These are phyloP conservation scores for Drosophila cracens DNA, from an alignment of 2,888 invertebrate genomes.

Conservation along the genomic window DNA sequence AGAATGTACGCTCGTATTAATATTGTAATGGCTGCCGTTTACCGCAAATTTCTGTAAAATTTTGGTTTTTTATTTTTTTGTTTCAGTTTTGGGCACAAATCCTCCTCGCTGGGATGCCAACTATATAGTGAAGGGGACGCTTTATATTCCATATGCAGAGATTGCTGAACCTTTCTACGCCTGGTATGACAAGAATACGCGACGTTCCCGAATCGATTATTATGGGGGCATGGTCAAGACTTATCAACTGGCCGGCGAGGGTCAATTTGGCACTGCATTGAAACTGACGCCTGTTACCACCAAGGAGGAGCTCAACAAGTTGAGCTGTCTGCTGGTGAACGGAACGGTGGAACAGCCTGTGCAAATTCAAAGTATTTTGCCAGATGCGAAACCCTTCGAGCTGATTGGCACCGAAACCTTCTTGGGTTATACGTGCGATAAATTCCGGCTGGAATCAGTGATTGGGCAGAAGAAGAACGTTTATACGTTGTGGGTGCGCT, in stretches of 20 bases:
- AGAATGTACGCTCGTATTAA: not conserved
- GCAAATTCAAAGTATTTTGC: constrained; percentile 91
- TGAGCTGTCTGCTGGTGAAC: constrained; percentile 93
- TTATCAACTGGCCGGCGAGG: constrained; percentile 89
- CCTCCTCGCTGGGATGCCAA: constrained; percentile 89
- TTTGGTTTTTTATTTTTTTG: constrained; percentile 2
- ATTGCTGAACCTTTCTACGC: constrained; percentile 95
- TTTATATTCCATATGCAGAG: constrained; percentile 97
- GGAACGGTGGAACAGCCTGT: constrained; percentile 88
- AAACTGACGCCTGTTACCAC: constrained; percentile 95
- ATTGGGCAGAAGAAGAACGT: constrained; percentile 93
- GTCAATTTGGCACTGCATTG: constrained; percentile 89
- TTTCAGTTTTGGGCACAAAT: constrained; percentile 79
- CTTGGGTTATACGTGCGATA: constrained; percentile 89
- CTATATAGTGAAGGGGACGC: constrained; percentile 91
- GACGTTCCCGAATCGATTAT: constrained; percentile 95
- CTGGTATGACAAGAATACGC: constrained; percentile 91
- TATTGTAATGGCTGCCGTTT: constrained; percentile 42
- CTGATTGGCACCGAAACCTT: constrained; percentile 89
- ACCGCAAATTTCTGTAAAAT: constrained; percentile 23
- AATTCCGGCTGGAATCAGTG: constrained; percentile 90
- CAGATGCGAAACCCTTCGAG: constrained; percentile 91
- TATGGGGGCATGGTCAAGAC: constrained; percentile 98
- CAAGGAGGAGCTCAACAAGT: constrained; percentile 88
- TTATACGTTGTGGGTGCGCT: constrained; percentile 94